Conservation (phyloP, 1,140 invertebrate species). For the Hylyphantes graminicola region DNA sequence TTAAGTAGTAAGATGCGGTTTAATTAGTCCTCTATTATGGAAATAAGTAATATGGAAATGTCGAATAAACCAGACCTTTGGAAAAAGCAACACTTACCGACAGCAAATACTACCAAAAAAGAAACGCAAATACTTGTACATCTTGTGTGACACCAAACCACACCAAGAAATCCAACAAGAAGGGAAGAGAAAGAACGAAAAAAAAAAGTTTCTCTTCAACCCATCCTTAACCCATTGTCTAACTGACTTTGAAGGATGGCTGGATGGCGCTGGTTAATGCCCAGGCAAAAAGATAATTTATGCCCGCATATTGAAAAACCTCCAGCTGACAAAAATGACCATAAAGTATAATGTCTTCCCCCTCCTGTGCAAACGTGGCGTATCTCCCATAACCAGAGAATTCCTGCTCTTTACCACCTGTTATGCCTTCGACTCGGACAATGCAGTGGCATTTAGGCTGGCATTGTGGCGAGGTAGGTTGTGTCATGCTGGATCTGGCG, state of each 20-base stretch:
- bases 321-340: conserved; percentile 53
- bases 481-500: conserved; percentile 40
- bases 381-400: conserved; percentile 4
- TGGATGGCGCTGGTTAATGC: conserved; percentile 24
- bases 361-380: conserved; percentile 36
- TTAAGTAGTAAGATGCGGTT: no score
- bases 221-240: conserved; percentile 45
- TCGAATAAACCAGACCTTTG: no score
- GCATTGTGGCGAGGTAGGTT: conserved; percentile 19
- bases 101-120: no score
- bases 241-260: conserved; percentile 53
- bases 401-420: conserved; percentile 37
- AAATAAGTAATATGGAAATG: no score
- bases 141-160: background rate
- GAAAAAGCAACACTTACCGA: no score
- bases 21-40: no score
- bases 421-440: conserved; percentile 25
- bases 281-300: conserved; percentile 46
- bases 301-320: conserved; percentile 53
- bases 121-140: no score
- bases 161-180: conserved; percentile 2
- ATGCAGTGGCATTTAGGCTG: conserved; percentile 46
- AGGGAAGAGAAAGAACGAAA: background rate
- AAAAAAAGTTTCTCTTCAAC: conserved; percentile 23
- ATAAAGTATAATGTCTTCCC: conserved; percentile 46